These are phyloP conservation scores for Brachymystax lenok DNA, from an alignment of 2,797 vertebrate genomes.

Conservation along the genomic window DNA sequence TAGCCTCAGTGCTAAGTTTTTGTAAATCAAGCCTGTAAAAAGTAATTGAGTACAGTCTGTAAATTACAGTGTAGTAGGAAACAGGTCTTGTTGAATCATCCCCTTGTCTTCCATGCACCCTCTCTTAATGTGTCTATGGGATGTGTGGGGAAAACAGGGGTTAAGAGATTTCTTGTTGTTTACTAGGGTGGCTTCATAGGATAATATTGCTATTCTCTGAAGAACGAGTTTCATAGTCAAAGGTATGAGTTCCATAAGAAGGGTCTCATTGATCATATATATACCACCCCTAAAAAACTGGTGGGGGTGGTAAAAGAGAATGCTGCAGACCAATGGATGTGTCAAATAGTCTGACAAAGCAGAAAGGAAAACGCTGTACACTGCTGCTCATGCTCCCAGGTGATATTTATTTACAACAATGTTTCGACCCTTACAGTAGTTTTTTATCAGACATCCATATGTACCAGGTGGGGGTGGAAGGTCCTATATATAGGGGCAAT, in stretches of 20 bases:
- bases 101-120: slow-evolving; percentile 1
- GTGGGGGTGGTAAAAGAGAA: neutral
- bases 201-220: neutral
- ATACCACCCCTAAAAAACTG: neutral
- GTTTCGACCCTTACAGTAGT: no score
- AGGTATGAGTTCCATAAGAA: neutral
- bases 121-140: slow-evolving; percentile 1
- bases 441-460: no score
- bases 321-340: slow-evolving; percentile 29
- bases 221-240: no score
- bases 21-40: slow-evolving; percentile 50
- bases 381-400: no score
- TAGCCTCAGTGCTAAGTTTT: slow-evolving; percentile 20
- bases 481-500: no score
- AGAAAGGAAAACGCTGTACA: no score
- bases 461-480: no score
- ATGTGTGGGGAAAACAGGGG: neutral
- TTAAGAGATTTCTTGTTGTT: neutral
- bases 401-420: neutral
- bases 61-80: slow-evolving; percentile 39
- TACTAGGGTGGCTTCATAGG: neutral
- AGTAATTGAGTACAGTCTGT: slow-evolving; percentile 38
- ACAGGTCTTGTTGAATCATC: slow-evolving; percentile 13
- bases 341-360: slow-evolving; percentile 28
- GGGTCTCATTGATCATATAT: neutral